Conservation (phyloP, 2,797 vertebrate genomes). For the Ctenosaura bakeri region DNA sequence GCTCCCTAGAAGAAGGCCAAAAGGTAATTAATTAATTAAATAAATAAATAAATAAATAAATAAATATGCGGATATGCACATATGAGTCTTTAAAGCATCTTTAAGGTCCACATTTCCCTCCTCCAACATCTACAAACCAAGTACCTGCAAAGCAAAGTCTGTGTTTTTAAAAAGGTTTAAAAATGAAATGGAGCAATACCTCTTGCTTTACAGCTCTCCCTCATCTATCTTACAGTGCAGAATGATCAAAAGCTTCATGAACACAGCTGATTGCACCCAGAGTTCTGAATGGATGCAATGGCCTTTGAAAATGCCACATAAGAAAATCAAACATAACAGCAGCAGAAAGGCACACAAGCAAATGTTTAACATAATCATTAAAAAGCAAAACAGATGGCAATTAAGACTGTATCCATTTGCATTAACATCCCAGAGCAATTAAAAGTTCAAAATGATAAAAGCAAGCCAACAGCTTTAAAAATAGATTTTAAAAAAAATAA, state of each 20-base stretch:
- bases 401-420: slow-evolving; percentile 14
- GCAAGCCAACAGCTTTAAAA: slow-evolving; percentile 16
- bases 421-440: slow-evolving; percentile 12
- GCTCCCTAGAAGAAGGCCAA: too few species aligned
- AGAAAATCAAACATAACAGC: neutral
- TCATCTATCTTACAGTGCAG: neutral
- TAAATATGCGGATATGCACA: neutral
- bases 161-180: neutral
- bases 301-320: slow-evolving; percentile 5
- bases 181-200: neutral
- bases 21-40: too few species aligned
- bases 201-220: neutral
- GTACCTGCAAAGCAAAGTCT: neutral
- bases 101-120: neutral
- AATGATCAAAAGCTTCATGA: neutral
- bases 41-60: neutral
- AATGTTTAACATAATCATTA: slow-evolving; percentile 27
- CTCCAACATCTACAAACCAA: neutral
- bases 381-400: slow-evolving; percentile 24
- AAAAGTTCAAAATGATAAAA: slow-evolving; percentile 24
- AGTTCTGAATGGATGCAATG: neutral
- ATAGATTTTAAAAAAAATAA: neutral
- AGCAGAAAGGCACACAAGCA: neutral
- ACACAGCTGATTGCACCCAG: neutral
- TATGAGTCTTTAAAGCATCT: neutral